Base-by-base conservation (phyloP, 2,888 invertebrate species). In the Eilema depressum region DNA sequence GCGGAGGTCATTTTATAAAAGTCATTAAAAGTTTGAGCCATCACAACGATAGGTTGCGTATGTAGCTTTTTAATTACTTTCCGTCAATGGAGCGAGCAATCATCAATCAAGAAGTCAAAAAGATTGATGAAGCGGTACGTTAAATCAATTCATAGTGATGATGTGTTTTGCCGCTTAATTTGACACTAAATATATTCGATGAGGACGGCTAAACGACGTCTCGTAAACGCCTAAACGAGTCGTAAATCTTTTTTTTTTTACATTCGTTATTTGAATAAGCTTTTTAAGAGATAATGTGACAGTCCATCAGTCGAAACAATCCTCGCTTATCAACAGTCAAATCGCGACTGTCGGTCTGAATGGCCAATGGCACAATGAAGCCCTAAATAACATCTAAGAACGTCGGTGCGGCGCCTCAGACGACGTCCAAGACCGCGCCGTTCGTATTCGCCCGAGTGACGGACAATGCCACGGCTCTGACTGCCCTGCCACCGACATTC, bases 101-200 rank as follows among this genome's bases (percentile, higher is more conserved):
- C 92, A 95, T 94, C 89, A 94, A 95, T 94, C 95, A 94, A 93
- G 89, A 88, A 93, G 91, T 93, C 93, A 90, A 86, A 85, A 81
- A 91, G 93, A 94, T 92, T 94, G 92, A 95, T 95, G 91, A 89
- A 92, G 88, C 90, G 81, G 83, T 83, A 86, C 73, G 86, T 88
- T 89, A 91, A 95, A 93, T 92, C 92, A 93, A 93, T 94, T 92
- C 89, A 79, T 86, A 81, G 83, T 89, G 92, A 93, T 93, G 92
- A 91, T 90, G 89, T 91, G 89, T 91, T 92, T 91, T 89, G 87
- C 87, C 77, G 86, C 86, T 86, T 94, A 95, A 95, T 95, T 91
- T 94, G 94, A 95, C 95, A 91, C 88, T 95, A 94, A 95, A 90
- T 89, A 90, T 85, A 81, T 86, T 82, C 84, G 84, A 90, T 72